phyloP scores from a whole-genome alignment of 2,113 vertebrate genomes.

The Philantomba maxwellii region DNA sequence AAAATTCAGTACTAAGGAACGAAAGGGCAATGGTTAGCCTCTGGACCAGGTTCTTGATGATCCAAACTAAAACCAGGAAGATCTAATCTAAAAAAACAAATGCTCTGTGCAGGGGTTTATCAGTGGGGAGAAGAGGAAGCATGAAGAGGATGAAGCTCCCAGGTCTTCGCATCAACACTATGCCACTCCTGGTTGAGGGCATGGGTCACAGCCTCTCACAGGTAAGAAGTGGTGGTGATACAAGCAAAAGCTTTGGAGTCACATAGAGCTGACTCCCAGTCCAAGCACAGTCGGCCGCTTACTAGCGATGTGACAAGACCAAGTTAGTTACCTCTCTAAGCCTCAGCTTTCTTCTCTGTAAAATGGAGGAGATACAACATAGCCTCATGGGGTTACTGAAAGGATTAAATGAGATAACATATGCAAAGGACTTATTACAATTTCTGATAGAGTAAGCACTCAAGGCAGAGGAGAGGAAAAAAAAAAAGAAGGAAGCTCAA shows the following conservation, averaged over 20 bases:
- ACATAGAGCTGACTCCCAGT: background rate
- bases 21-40: background rate
- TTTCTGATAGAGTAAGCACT: conserved; percentile 10
- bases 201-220: background rate
- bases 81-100: background rate
- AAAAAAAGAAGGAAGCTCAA: conserved; percentile 27
- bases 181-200: background rate
- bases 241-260: background rate
- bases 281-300: background rate
- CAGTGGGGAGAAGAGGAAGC: background rate
- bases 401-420: conserved; percentile 24
- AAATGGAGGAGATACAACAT: background rate
- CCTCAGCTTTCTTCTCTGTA: background rate
- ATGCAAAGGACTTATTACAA: conserved; percentile 20
- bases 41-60: background rate
- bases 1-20: background rate
- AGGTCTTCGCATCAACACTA: background rate
- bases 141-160: background rate
- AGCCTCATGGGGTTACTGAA: background rate
- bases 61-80: background rate
- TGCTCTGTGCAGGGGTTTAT: background rate
- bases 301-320: background rate
- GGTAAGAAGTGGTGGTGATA: background rate
- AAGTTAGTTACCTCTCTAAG: background rate
- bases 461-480: background rate